Conservation (phyloP, 2,113 vertebrate genomes). For the Gallinago media region DNA sequence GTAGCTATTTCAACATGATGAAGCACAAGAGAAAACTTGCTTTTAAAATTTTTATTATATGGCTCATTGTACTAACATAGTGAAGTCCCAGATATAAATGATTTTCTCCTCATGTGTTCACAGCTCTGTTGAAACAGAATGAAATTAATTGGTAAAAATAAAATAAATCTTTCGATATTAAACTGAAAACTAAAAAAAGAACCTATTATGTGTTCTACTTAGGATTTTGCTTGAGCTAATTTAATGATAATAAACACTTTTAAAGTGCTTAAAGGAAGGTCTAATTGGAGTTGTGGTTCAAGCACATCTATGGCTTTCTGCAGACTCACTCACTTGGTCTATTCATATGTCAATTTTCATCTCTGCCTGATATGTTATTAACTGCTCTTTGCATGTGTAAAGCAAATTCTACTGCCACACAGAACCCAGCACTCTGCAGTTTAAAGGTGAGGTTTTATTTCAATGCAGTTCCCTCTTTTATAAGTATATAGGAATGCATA, state of each 20-base stretch:
- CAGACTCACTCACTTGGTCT: background rate
- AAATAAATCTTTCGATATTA: background rate
- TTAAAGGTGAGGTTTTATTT: background rate
- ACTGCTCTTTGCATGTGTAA: background rate
- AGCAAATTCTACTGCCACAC: background rate
- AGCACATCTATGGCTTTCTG: background rate
- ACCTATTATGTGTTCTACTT: background rate
- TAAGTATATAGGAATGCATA: background rate
- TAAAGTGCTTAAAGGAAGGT: background rate
- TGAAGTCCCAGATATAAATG: background rate
- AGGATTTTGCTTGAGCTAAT: background rate
- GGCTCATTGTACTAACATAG: background rate
- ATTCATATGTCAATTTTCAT: background rate
- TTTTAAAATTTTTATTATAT: background rate
- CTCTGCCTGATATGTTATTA: background rate
- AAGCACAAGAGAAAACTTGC: slow-evolving; percentile 8
- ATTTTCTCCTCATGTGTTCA: slow-evolving; percentile 1
- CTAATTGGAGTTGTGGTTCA: background rate
- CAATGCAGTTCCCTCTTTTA: background rate
- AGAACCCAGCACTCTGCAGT: background rate
- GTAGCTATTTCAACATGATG: background rate
- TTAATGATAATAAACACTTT: background rate
- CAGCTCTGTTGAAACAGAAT: background rate
- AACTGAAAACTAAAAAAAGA: background rate
- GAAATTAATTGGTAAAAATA: background rate